Conservation (phyloP, 2,797 vertebrate genomes). For the Setipinna tenuifilis region DNA sequence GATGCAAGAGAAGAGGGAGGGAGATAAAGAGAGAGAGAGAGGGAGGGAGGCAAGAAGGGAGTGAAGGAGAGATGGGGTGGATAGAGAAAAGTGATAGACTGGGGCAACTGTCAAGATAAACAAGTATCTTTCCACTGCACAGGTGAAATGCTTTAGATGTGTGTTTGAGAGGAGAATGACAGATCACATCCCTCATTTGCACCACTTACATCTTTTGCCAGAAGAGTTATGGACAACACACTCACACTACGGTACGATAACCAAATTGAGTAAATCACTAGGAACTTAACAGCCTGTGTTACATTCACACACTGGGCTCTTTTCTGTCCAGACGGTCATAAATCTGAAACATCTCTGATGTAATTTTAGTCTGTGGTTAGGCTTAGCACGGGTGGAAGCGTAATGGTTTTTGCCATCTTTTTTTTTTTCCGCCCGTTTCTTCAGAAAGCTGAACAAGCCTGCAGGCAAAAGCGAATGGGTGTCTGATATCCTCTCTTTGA, state of each 20-base stretch:
- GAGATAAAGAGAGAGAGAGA: conserved; percentile 32
- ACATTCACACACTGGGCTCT: neutral
- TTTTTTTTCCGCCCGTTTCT: neutral
- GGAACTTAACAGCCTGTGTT: neutral
- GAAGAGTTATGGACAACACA: neutral
- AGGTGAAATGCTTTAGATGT: neutral
- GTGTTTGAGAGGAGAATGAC: neutral
- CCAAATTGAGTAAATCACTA: neutral
- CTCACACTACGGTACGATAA: neutral
- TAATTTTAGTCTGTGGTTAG: neutral
- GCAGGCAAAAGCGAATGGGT: conserved; percentile 4
- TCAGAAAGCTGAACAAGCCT: conserved; percentile 12
- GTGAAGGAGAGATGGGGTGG: neutral
- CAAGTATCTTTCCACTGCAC: neutral
- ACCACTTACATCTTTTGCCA: neutral
- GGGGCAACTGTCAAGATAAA: conserved; percentile 10
- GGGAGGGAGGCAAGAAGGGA: neutral
- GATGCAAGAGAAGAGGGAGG: conserved; percentile 8
- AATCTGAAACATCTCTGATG: neutral
- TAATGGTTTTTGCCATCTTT: neutral
- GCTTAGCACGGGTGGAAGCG: neutral
- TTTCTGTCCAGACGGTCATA: neutral
- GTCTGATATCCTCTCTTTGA: neutral
- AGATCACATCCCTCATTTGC: neutral
- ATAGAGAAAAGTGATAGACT: neutral